Percentiles rank a stretch among this genome's conserved stretches.
phyloP scores from a whole-genome alignment of 2,888 invertebrate species.

The Acrobasis repandana region DNA sequence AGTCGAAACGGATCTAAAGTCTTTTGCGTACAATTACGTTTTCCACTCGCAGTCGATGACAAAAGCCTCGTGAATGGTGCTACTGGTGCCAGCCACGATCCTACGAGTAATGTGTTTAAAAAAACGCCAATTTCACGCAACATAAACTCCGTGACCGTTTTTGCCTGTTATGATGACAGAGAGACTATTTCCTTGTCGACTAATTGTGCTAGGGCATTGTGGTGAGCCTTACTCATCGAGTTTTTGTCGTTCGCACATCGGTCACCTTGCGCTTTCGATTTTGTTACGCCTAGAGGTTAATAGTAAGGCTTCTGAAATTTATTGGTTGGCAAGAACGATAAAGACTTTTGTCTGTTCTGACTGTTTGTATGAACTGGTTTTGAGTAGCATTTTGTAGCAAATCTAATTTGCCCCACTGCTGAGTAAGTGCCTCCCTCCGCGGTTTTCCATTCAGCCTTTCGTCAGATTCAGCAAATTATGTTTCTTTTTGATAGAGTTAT shows the following conservation, averaged over 20 bases:
- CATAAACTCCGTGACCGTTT: slow-evolving; percentile 71
- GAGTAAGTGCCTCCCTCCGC: too few species aligned
- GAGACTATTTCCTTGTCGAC: slow-evolving; percentile 66
- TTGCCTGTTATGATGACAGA: slow-evolving; percentile 72
- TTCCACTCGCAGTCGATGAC: slow-evolving; percentile 5
- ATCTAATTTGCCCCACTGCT: too few species aligned
- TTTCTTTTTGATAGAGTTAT: too few species aligned
- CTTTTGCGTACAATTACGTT: slow-evolving; percentile 7
- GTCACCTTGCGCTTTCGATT: slow-evolving; percentile 76
- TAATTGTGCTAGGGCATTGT: slow-evolving; percentile 65
- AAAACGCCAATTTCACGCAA: slow-evolving; percentile 77
- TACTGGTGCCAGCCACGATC: slow-evolving; percentile 34
- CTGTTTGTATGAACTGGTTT: too few species aligned
- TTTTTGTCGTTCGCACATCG: slow-evolving; percentile 58
- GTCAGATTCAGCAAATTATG: too few species aligned
- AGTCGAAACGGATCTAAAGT: background rate
- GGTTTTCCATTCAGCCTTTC: too few species aligned
- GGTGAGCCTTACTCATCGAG: slow-evolving; percentile 56
- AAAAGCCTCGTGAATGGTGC: slow-evolving; percentile 22
- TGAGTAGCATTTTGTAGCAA: too few species aligned
- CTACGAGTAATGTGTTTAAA: slow-evolving; percentile 43
- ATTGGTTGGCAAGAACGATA: too few species aligned
- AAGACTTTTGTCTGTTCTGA: too few species aligned
- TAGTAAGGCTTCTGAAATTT: too few species aligned
- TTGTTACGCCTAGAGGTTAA: slow-evolving; percentile 34